Evolutionary conservation across 2,888 invertebrate genomes (phyloP).

Genomic region (Busseola fusca): DNA sequence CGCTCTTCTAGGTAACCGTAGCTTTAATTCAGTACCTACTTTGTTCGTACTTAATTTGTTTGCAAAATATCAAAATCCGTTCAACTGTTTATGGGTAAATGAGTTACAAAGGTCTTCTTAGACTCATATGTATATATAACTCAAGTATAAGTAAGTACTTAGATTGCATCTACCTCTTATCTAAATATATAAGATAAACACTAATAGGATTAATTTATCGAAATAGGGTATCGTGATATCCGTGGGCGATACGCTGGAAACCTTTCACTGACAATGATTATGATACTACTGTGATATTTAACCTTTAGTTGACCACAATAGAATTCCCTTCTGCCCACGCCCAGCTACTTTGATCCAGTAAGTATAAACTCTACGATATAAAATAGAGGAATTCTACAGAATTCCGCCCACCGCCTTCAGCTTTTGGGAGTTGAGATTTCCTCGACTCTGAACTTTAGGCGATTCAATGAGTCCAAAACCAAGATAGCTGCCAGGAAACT

Average conservation of each 20-base stretch:
- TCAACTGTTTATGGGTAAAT: neutral
- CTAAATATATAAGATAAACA: slow-evolving; percentile 12
- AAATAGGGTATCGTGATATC: slow-evolving; percentile 2
- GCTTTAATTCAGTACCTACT: neutral
- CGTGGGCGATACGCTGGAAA: slow-evolving; percentile 40
- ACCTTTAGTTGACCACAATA: slow-evolving; percentile 46
- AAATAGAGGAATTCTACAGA: neutral
- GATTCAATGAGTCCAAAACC: too few species aligned
- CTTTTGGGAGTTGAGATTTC: too few species aligned
- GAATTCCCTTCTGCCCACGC: slow-evolving; percentile 34
- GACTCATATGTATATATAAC: neutral
- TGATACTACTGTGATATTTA: slow-evolving; percentile 34
- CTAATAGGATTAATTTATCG: slow-evolving; percentile 4
- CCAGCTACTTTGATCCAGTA: slow-evolving; percentile 1
- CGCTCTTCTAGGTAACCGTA: neutral
- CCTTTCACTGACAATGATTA: slow-evolving; percentile 34
- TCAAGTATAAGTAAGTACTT: neutral
- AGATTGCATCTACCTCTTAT: neutral
- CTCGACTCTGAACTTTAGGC: too few species aligned
- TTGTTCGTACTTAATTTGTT: neutral
- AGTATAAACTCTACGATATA: neutral
- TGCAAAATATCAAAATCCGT: neutral
- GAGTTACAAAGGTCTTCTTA: neutral
- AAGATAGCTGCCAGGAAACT: too few species aligned
- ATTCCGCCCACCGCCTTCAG: too few species aligned